phyloP scores from a whole-genome alignment of 2,797 vertebrate genomes.

The Neostethus bicornis region DNA sequence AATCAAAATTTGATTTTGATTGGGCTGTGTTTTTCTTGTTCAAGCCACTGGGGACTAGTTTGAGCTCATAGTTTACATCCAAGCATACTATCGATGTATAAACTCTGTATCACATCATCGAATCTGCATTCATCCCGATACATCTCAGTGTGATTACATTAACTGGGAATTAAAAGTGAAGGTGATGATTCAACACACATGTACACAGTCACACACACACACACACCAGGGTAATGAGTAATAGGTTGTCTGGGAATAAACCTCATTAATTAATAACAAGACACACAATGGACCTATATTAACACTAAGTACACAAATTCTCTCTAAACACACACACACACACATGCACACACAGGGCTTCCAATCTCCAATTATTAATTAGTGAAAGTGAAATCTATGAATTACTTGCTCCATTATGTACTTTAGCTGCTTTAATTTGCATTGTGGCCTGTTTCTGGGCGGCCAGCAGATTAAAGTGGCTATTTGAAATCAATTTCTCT shows the following conservation, averaged over 20 bases:
- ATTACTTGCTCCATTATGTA: constrained; percentile 99
- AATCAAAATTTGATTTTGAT: no score
- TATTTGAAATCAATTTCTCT: constrained; percentile 99
- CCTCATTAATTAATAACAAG: constrained; percentile 96
- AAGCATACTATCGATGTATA: no score
- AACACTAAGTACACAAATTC: constrained; percentile 47
- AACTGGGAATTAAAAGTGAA: constrained; percentile 9
- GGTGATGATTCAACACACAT: constrained; percentile 3
- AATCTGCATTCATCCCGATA: background rate
- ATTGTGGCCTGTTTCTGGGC: constrained; percentile 82
- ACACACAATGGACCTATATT: constrained; percentile 80
- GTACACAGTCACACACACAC: constrained; percentile 12
- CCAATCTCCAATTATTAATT: constrained; percentile 92
- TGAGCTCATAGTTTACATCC: no score
- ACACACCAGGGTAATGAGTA: constrained; percentile 74
- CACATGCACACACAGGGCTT: constrained; percentile 14
- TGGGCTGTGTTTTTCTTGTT: no score
- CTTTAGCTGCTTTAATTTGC: constrained; percentile 89
- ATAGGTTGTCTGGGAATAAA: constrained; percentile 84
- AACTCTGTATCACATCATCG: background rate
- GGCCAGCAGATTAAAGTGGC: constrained; percentile 94
- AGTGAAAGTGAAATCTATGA: constrained; percentile 94
- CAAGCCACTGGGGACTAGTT: no score
- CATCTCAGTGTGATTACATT: background rate
- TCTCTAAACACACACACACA: constrained; percentile 23